Evolutionary conservation across 2,888 invertebrate species (phyloP).

Genomic region (Syritta pipiens): DNA sequence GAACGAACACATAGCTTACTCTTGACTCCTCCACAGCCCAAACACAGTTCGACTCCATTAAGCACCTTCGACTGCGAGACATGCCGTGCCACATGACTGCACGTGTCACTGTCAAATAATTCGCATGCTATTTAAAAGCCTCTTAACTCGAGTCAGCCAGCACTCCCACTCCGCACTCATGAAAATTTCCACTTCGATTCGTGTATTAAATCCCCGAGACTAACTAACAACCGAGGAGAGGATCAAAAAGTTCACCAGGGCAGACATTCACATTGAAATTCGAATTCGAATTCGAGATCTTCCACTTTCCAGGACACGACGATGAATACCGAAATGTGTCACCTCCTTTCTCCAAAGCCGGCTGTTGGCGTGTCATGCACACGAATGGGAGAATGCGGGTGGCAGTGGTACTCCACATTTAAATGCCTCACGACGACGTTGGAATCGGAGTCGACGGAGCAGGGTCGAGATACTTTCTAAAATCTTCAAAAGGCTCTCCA

Average conservation of each 20-base stretch:
- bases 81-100: too few species aligned
- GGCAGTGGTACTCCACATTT: constrained; percentile 15
- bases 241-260: constrained; percentile 58
- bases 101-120: too few species aligned
- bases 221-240: constrained; percentile 18
- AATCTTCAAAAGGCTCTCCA: constrained; percentile 53
- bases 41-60: too few species aligned
- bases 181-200: constrained; percentile 4
- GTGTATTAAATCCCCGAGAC: constrained; percentile 19
- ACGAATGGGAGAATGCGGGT: background rate
- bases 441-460: too few species aligned
- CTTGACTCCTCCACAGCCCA: too few species aligned
- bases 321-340: constrained; percentile 54
- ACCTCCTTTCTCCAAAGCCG: constrained; percentile 15
- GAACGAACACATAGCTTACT: too few species aligned
- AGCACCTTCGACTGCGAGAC: too few species aligned
- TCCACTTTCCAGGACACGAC: constrained; percentile 48
- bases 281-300: constrained; percentile 30
- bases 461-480: constrained; percentile 25
- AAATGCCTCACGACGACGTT: constrained; percentile 3
- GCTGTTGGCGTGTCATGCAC: background rate
- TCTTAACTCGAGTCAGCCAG: too few species aligned
- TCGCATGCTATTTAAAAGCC: too few species aligned
- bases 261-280: constrained; percentile 35
- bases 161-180: too few species aligned